Conservation (phyloP, 1,140 invertebrate species). For the Microvelia longipes region DNA sequence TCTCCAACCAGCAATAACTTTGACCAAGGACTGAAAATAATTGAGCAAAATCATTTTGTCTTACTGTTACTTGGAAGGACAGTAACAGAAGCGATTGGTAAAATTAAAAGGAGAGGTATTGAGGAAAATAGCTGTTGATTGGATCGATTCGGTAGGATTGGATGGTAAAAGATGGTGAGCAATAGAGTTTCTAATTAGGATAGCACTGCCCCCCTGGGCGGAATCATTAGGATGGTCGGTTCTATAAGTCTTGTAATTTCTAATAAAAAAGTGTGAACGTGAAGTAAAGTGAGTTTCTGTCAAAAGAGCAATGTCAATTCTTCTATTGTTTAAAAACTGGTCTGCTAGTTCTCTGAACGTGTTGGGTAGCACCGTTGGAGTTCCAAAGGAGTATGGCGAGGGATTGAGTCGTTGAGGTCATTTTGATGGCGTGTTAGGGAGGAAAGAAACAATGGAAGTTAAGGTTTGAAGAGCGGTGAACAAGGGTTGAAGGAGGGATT, state of each 20-base stretch:
- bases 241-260: constrained; percentile 15
- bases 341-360: constrained; percentile 12
- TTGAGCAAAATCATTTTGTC: constrained; percentile 20
- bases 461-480: not conserved
- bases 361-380: constrained; percentile 18
- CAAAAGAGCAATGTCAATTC: constrained; percentile 20
- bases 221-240: constrained; percentile 24
- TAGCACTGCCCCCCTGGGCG: constrained; percentile 20
- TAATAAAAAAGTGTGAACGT: constrained; percentile 17
- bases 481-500: not conserved
- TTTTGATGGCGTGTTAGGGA: not conserved
- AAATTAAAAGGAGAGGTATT: constrained; percentile 15
- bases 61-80: constrained; percentile 24
- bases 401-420: not conserved
- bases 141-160: constrained; percentile 15
- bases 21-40: constrained; percentile 26
- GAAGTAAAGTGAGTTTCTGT: constrained; percentile 23
- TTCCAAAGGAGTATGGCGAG: constrained; percentile 15
- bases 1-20: constrained; percentile 28
- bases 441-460: not conserved
- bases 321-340: constrained; percentile 13
- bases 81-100: constrained; percentile 25
- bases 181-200: constrained; percentile 19
- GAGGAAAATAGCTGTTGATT: constrained; percentile 23
- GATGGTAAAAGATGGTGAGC: constrained; percentile 14